These are phyloP conservation scores for Characodon lateralis DNA, from an alignment of 2,797 vertebrate genomes.

Conservation along the genomic window DNA sequence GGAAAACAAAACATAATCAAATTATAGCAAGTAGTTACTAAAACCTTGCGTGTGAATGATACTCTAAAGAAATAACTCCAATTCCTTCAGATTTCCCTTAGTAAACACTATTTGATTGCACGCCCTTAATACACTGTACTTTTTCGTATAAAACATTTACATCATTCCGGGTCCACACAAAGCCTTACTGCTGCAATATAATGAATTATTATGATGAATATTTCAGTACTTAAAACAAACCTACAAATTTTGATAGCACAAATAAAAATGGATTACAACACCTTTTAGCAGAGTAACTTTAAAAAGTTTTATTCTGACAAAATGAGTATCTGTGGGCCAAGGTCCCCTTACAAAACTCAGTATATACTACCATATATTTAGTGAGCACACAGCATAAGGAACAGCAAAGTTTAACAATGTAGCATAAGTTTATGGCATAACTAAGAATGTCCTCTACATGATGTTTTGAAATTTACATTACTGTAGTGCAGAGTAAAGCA, in stretches of 20 bases:
- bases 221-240: background rate
- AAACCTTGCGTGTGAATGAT: background rate
- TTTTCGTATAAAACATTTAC: background rate
- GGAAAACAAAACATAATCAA: background rate
- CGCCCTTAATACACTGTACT: no score
- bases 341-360: background rate
- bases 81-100: background rate
- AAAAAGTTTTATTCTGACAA: background rate
- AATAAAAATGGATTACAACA: background rate
- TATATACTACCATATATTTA: background rate
- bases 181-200: background rate
- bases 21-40: background rate
- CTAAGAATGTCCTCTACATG: background rate
- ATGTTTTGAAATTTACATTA: no score
- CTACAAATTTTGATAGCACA: background rate
- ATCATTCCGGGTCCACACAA: background rate
- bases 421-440: background rate
- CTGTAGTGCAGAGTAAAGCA: no score
- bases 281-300: background rate
- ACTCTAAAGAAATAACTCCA: background rate
- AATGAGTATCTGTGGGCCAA: background rate
- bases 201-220: background rate
- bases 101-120: background rate
- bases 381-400: background rate
- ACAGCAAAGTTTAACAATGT: background rate